These are phyloP conservation scores for Cyprinus carpio DNA, from an alignment of 2,113 vertebrate genomes.

Conservation along the genomic window DNA sequence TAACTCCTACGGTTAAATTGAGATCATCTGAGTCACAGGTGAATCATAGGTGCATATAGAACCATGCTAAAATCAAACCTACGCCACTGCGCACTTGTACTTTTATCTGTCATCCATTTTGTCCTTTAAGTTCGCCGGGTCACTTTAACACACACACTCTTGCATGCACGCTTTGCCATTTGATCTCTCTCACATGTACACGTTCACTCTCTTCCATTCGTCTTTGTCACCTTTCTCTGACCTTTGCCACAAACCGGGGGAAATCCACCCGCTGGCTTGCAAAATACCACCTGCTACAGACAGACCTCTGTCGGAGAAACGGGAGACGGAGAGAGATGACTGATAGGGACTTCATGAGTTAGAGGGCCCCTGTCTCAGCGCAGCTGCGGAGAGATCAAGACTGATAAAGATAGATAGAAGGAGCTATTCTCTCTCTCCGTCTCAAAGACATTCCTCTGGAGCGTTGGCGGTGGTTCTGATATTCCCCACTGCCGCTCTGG, in stretches of 20 bases:
- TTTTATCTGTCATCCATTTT: constrained; percentile 16
- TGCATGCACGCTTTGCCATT: neutral
- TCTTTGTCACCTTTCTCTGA: constrained; percentile 23
- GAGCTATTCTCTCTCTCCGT: constrained; percentile 17
- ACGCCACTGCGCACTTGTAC: neutral
- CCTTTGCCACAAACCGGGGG: constrained; percentile 17
- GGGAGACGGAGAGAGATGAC: constrained; percentile 28
- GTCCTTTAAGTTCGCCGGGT: neutral
- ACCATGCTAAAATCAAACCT: neutral
- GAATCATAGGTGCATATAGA: neutral
- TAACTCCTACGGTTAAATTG: neutral
- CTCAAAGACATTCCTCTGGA: constrained; percentile 20
- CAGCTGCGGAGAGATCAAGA: constrained; percentile 34
- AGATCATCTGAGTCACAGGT: neutral
- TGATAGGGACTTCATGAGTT: constrained; percentile 42
- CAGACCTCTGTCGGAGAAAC: constrained; percentile 14
- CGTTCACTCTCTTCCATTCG: neutral
- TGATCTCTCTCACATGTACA: constrained; percentile 4
- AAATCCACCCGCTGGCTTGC: constrained; percentile 37
- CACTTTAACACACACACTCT: neutral
- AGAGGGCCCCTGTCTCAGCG: constrained; percentile 27
- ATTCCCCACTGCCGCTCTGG: constrained; percentile 26
- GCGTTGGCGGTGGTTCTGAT: neutral
- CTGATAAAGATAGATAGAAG: constrained; percentile 33
- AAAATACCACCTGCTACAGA: constrained; percentile 16